Evolutionary conservation across 2,113 vertebrate species (phyloP), one percentile per base, ranked within the genome.

Genomic region (Proterorhinus semilunaris): DNA sequence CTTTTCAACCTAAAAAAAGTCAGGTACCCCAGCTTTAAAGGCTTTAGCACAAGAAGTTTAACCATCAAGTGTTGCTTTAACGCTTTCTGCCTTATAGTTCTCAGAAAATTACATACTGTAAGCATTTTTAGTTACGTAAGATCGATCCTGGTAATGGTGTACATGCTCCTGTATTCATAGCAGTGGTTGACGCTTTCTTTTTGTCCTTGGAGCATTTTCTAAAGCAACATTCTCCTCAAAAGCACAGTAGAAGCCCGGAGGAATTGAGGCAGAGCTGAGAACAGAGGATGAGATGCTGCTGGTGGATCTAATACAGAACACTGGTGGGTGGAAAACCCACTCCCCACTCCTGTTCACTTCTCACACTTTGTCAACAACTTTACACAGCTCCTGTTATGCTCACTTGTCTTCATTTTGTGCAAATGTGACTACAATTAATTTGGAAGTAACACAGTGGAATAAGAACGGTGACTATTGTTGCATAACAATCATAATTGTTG

Each of bases 271-370:
- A 72, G 73, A 50, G 47, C 48, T 69, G 67, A 83, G 68, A 71
- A 76, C 68, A 83, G 63, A 73, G 63, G 49, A 62, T 73, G 53
- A 79, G 71, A 75, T 17, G 62, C 59, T 65, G 68, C 68, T 54
- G 65, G 43, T 62, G 71, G 70, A 49, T 72, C 27, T 68, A 55
- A 82, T 75, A 52, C 71, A 79, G 74, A 71, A 65, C 52, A 71
- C 62, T 66, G 54, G 71, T 78, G 68, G 71, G 62, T 76, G 63
- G 69, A 81, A 85, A 79, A 79, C 47, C 68, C 69, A 68, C 76
- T 55, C 21, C 64, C 50, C 43, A 66, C 46, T 70, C 47, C 62
- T 63, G 46, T 48, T 63, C 44, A 46, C 16, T 61, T 61, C 58
- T 61, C 58, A 61, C 36, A 44, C 58, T 61, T 42, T 61, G 58